phyloP scores from a whole-genome alignment of 2,888 invertebrate species.

The Pemphredon lugubris region DNA sequence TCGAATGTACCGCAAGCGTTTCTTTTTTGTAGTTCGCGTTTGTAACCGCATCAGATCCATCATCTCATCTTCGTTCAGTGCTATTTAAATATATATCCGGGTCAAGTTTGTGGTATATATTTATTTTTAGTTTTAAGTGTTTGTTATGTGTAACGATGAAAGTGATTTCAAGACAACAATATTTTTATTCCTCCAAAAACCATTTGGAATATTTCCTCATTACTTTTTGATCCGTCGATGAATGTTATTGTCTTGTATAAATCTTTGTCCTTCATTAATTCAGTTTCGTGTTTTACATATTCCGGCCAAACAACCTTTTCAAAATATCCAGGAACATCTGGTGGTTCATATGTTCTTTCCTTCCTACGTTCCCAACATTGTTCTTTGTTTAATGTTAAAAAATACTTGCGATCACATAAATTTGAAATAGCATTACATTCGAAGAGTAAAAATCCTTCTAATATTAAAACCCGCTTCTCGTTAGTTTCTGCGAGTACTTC shows the following conservation, averaged over 20 bases:
- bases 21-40: constrained; percentile 18
- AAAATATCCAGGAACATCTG: constrained; percentile 94
- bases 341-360: constrained; percentile 89
- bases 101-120: constrained; percentile 28
- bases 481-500: constrained; percentile 68
- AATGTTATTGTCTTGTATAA: constrained; percentile 66
- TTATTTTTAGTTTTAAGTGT: constrained; percentile 42
- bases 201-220: constrained; percentile 63
- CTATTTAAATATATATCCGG: constrained; percentile 15
- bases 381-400: constrained; percentile 86
- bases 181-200: constrained; percentile 65
- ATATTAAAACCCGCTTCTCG: constrained; percentile 83
- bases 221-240: constrained; percentile 68
- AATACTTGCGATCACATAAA: constrained; percentile 88
- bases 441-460: constrained; percentile 90
- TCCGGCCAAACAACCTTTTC: constrained; percentile 96
- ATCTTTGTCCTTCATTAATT: constrained; percentile 75
- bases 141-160: constrained; percentile 14
- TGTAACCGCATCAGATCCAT: constrained; percentile 14
- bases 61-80: constrained; percentile 3
- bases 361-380: constrained; percentile 86
- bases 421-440: constrained; percentile 86
- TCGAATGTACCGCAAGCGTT: constrained; percentile 12
- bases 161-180: constrained; percentile 42
- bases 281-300: constrained; percentile 84